Base-by-base conservation (phyloP, 2,113 vertebrate genomes). In the Ammodramus savannarum region DNA sequence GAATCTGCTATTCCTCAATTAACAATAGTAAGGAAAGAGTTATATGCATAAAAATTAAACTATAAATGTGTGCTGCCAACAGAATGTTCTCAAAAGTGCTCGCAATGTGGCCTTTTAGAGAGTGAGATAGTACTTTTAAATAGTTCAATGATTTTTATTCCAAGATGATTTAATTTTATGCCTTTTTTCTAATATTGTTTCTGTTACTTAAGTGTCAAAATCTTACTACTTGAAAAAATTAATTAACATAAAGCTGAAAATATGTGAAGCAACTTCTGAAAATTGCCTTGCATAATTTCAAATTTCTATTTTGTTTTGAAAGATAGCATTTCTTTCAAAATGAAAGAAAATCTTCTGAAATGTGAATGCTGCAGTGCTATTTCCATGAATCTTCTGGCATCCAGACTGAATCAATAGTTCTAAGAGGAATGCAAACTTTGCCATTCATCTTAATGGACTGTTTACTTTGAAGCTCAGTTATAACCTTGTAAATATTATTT, bases 401-500 rank as follows among this genome's bases (percentile, higher is more conserved):
- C 74, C 52, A 91, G 74, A 36, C n/a, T 31, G 48, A 82, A 96
- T 93, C 89, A 91, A 87, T 89, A 91, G 17, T 71, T 91, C 87
- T 85, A 82, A 52, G 27, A 91, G 77, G 23, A 89, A 51, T 67
- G 77, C 48, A 91, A 85, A 89, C 65, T 72, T 44, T 61, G 82
- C 49, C 39, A 39, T 79, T 87, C 68, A 44, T 83, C 49, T 85
- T 79, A 91, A 93, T 39, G 58, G 85, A 87, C 22, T 87, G 57
- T 85, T 94, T 91, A 87, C 71, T 93, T 87, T 76, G 62, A 92
- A 90, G 54, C 32, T 29, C 32, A 66, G 87, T 93, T 90, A 76
- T 87, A 94, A 83, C 58, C 25, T 76, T 90, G 58, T 73, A 80
- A 96, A 85, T 41, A 69, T 81, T 72, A 59, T 90, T 94, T 92